Percentiles rank a stretch among this genome's conserved stretches.
Evolutionary conservation across 2,113 vertebrate species (phyloP).

Genomic region (Tinamus guttatus): DNA sequence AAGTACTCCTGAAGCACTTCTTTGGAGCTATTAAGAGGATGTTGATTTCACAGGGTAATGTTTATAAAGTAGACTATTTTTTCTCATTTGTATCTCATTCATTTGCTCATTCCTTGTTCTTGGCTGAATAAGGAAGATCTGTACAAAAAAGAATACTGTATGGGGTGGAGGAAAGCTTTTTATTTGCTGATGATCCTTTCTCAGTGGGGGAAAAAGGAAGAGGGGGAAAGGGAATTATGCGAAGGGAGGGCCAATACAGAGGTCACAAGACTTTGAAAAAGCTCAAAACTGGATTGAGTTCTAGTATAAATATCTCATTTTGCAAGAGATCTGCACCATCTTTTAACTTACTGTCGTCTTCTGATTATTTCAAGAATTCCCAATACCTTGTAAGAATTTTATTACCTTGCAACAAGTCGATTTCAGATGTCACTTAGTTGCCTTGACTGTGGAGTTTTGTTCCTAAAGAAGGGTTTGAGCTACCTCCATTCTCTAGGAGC

Average conservation of each 20-base stretch:
- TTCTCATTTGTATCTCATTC: background rate
- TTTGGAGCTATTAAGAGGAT: background rate
- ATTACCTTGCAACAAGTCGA: background rate
- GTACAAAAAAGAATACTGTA: background rate
- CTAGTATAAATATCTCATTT: background rate
- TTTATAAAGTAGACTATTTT: background rate
- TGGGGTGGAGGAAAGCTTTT: background rate
- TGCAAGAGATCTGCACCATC: background rate
- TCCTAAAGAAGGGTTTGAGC: background rate
- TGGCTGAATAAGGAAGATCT: background rate
- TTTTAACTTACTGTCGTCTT: background rate
- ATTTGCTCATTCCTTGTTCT: background rate
- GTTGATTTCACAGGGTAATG: background rate
- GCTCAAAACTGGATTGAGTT: background rate
- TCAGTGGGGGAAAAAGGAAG: background rate
- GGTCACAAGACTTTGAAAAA: background rate
- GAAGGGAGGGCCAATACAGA: background rate
- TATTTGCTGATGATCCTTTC: background rate
- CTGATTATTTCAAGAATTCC: background rate
- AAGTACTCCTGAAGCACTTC: background rate
- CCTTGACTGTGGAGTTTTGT: background rate
- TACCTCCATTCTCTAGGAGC: background rate
- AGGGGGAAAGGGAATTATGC: background rate
- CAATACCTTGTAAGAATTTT: background rate
- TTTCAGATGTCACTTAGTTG: background rate